These are phyloP conservation scores for Mus spicilegus DNA, from an alignment of 2,113 vertebrate genomes.

Conservation along the genomic window DNA sequence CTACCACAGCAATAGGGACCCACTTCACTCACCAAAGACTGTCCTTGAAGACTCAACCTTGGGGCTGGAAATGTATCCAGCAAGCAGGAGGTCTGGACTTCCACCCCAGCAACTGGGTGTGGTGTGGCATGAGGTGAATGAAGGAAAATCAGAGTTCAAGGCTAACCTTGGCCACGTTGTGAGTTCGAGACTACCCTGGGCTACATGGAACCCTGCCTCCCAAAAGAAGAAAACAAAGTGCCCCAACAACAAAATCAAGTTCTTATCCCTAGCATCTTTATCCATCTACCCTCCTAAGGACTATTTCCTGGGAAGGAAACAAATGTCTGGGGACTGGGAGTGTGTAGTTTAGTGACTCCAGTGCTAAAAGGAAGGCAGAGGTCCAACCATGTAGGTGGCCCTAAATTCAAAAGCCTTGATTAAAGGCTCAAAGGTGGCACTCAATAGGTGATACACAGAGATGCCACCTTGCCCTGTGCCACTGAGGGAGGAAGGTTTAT, in stretches of 20 bases:
- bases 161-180: not conserved
- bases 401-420: not conserved
- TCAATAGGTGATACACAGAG: not conserved
- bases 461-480: not conserved
- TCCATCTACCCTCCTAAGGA: not conserved
- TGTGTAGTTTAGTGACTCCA: not conserved
- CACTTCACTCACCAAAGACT: not conserved
- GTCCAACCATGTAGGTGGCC: not conserved
- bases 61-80: not conserved
- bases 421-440: not conserved
- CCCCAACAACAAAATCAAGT: not conserved
- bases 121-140: not conserved
- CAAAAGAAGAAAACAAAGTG: not conserved
- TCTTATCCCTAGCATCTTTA: not conserved
- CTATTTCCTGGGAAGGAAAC: not conserved
- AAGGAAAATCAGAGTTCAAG: not conserved
- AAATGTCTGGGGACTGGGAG: not conserved
- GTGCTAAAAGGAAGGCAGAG: not conserved
- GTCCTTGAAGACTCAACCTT: rapidly evolving
- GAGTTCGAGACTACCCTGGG: not conserved
- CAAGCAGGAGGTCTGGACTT: too few relatives aligned
- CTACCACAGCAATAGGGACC: not conserved
- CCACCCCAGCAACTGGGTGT: not conserved
- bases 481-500: not conserved
- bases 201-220: not conserved